phyloP scores from a whole-genome alignment of 1,140 invertebrate species.

The Hyphantria cunea region DNA sequence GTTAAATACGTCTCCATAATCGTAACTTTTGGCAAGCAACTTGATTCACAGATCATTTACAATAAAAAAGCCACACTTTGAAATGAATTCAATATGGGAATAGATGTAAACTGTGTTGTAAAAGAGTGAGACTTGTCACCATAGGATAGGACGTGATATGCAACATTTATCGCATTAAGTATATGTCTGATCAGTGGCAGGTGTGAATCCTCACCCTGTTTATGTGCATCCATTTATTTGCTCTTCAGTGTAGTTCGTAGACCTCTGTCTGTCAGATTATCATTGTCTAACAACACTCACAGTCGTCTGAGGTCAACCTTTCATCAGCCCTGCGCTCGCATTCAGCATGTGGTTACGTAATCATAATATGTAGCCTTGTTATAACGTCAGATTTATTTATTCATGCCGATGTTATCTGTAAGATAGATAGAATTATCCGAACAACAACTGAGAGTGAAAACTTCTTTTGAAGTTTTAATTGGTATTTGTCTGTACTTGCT shows the following conservation, averaged over 20 bases:
- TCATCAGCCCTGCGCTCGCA: constrained; percentile 52
- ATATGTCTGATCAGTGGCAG: constrained; percentile 65
- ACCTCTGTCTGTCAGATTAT: constrained; percentile 59
- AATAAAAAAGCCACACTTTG: no score
- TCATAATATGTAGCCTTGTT: constrained; percentile 47
- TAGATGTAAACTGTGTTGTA: no score
- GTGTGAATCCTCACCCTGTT: constrained; percentile 70
- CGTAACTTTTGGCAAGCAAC: no score
- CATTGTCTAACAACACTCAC: constrained; percentile 62
- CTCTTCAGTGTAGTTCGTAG: constrained; percentile 71
- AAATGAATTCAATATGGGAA: no score
- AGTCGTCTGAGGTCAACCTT: constrained; percentile 57
- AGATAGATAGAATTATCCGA: neutral
- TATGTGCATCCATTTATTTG: constrained; percentile 74
- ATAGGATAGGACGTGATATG: no score
- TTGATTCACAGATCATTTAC: no score
- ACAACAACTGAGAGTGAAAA: no score
- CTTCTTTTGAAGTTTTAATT: no score
- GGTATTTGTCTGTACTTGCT: no score
- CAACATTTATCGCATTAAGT: constrained; percentile 56
- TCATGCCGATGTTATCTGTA: neutral
- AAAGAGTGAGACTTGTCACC: no score
- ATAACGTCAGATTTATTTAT: constrained; percentile 48
- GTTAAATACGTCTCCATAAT: no score
- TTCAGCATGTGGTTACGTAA: constrained; percentile 57